A percentile compares a stretch with the other conserved stretches of the same genome.
Conservation (phyloP, 2,113 vertebrate species). For the Tragelaphus imberbis region DNA sequence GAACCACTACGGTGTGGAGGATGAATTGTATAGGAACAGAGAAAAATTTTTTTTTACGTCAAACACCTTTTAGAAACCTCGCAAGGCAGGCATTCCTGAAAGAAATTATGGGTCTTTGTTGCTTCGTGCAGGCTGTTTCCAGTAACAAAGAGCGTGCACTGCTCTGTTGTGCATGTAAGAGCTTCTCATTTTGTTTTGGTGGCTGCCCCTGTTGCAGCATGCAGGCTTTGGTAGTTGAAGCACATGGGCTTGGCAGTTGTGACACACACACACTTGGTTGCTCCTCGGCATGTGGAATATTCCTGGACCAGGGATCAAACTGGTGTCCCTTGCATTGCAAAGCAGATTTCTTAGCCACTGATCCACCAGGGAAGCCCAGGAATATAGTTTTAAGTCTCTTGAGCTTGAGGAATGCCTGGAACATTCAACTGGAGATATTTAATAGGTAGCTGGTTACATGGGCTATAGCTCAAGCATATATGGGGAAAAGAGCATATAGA, state of each 20-base stretch:
- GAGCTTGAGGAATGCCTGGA: background rate
- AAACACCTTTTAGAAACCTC: background rate
- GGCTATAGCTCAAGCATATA: background rate
- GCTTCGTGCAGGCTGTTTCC: background rate
- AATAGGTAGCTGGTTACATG: background rate
- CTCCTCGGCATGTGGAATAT: background rate
- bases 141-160: background rate
- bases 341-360: background rate
- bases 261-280: background rate
- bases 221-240: background rate
- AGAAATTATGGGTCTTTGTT: background rate
- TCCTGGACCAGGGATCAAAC: background rate
- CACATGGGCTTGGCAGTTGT: background rate
- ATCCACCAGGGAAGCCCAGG: background rate
- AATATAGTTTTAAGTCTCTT: background rate
- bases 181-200: background rate
- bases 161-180: background rate
- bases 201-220: background rate
- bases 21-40: background rate
- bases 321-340: background rate
- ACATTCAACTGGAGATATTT: background rate
- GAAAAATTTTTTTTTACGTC: background rate
- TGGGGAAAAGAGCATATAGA: background rate
- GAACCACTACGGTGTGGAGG: background rate
- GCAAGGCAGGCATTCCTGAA: accelerated